Evolutionary conservation across 1,140 invertebrate species (phyloP), one percentile per base, ranked within the genome.

Genomic region (Chionoecetes opilio): DNA sequence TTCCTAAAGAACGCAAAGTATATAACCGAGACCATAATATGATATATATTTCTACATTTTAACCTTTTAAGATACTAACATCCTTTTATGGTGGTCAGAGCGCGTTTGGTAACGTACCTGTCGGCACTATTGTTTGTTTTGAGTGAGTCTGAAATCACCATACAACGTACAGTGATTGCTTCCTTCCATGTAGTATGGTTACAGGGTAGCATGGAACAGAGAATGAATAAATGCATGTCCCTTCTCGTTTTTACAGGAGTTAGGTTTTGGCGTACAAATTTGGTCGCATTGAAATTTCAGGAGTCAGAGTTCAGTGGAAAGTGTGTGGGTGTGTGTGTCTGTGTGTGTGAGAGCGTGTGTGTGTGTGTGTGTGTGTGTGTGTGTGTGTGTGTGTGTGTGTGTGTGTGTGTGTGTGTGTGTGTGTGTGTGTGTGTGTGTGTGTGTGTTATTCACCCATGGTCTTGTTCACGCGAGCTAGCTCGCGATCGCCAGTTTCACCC

Each of bases 351-450:
- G 63, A n/a, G 63, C n/a, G 63, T 75, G 63, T 75, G 63, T 75
- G 63, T 75, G 63, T 75, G 63, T 75, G 63, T 75, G 63, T 75
- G 63, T 75, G 63, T 75, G 63, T 75, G 63, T 75, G 63, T 75
- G 63, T 75, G 63, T 75, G 63, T 75, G 63, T n/a, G 63, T 75
- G 63, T 75, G 63, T 75, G 63, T 75, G 63, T 75, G 63, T 9
- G 53, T 21, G 53, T 63, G 53, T 63, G 53, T 63, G 53, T 63
- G 53, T 63, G 53, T 9, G 9, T 26, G 53, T 6, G 6, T 63
- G 53, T 63, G 53, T 63, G 53, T 63, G 53, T 41, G 41, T 63
- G 53, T 9, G 9, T 26, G 53, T 6, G 6, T 63, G 53, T 63
- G 53, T 63, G 53, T 63, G 53, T 41, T 6, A 14, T 41, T 41